Percentiles rank a stretch among this genome's conserved stretches.
phyloP scores from a whole-genome alignment of 1,140 invertebrate genomes.

The Archivesica marissinica region DNA sequence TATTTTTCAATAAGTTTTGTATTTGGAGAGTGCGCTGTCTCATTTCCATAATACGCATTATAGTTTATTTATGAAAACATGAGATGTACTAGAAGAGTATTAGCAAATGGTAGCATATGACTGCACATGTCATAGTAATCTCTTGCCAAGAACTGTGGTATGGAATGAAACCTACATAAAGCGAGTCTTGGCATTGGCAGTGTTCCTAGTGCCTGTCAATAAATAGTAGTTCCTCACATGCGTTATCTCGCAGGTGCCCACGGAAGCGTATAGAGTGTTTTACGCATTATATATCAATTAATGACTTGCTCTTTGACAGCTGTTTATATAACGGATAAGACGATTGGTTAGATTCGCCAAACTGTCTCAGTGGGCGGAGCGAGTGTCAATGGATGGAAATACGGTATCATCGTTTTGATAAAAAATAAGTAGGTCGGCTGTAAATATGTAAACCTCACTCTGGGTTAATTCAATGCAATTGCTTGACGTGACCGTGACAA shows the following conservation, averaged over 20 bases:
- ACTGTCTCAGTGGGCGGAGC: conserved; percentile 31
- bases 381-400: conserved; percentile 34
- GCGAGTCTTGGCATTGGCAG: conserved; percentile 11
- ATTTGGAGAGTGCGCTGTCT: background rate
- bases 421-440: conserved; percentile 40
- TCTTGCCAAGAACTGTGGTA: too few species aligned
- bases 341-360: conserved; percentile 6
- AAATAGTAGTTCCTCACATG: conserved; percentile 17
- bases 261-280: conserved; percentile 39
- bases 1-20: background rate
- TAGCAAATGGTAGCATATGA: too few species aligned
- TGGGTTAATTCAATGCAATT: conserved; percentile 26
- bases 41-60: too few species aligned
- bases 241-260: conserved; percentile 30
- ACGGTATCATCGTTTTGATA: conserved; percentile 16
- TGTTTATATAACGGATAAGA: conserved; percentile 10
- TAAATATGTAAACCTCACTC: conserved; percentile 31
- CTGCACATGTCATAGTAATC: too few species aligned
- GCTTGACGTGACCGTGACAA: conserved; percentile 22
- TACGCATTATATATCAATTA: conserved; percentile 50
- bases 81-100: too few species aligned
- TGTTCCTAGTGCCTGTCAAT: conserved; percentile 19
- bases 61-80: too few species aligned
- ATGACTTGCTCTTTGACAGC: conserved; percentile 43
- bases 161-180: too few species aligned